These are phyloP conservation scores for Andrena camellia DNA, from an alignment of 2,888 invertebrate species.

Conservation along the genomic window DNA sequence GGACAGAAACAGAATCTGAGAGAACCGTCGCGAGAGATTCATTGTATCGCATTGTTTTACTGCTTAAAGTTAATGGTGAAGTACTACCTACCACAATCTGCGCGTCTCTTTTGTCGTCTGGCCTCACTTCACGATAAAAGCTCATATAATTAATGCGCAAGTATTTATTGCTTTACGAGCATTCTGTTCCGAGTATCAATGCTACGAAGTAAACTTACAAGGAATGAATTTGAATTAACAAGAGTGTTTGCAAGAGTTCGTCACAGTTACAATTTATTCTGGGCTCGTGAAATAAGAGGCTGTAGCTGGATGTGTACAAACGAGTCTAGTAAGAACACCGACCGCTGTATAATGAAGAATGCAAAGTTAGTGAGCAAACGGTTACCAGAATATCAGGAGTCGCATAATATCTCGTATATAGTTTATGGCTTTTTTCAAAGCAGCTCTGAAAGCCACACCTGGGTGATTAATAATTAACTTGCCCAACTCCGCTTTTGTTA, in stretches of 20 bases:
- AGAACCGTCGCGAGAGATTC: constrained; percentile 6
- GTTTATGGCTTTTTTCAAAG: constrained; percentile 30
- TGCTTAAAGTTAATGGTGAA: constrained; percentile 26
- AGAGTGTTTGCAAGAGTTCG: not conserved
- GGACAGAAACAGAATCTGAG: not conserved
- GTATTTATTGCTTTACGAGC: not conserved
- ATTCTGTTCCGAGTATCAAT: not conserved
- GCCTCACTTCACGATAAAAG: constrained; percentile 35
- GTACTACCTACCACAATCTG: constrained; percentile 57
- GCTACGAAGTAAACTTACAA: not conserved
- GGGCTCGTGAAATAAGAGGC: not conserved
- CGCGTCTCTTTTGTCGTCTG: constrained; percentile 28
- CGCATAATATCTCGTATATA: constrained; percentile 11
- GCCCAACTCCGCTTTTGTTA: constrained; percentile 63
- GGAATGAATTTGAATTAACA: constrained; percentile 7
- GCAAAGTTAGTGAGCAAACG: constrained; percentile 45
- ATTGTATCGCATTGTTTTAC: not conserved
- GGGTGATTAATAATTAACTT: constrained; percentile 60
- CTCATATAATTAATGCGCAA: constrained; percentile 15
- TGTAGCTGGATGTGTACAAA: not conserved
- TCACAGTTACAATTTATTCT: constrained; percentile 12
- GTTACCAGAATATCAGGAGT: constrained; percentile 23
- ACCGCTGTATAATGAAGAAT: constrained; percentile 31
- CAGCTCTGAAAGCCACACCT: constrained; percentile 47
- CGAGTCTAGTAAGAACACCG: constrained; percentile 7